Evolutionary conservation across 2,113 vertebrate species (phyloP), one percentile per base, ranked within the genome.

Genomic region (Orientallactaga bullata): DNA sequence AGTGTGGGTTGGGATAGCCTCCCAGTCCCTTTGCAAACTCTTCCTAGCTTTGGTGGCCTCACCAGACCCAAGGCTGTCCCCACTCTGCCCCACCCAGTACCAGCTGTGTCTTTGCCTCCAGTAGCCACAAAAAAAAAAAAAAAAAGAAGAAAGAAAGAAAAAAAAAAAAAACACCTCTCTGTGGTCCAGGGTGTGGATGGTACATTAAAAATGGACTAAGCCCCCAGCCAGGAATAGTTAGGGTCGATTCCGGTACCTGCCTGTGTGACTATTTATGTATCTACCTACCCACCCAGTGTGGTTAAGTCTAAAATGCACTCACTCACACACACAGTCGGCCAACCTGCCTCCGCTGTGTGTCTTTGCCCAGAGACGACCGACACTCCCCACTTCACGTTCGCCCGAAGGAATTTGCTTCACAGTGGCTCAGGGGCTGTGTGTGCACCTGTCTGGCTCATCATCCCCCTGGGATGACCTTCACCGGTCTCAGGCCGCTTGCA

Each of bases 151-250:
- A n/a, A n/a, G n/a, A n/a, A n/a, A n/a, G n/a, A n/a, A n/a, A 47
- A 47, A 47, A 47, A 47, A 47, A 47, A 47, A 47, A 47, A 47
- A 47, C 5, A 76, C 65, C 69, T 73, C 74, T 93, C 93, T 94
- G 93, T 95, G 88, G 85, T 79, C 42, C 93, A 88, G 97, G 94
- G 96, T 42, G 91, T 94, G 90, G 94, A 86, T 23, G 21, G 71
- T 60, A 58, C 32, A 16, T 84, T 95, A 87, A 91, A 97, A 94
- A 89, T 39, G 91, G 89, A 91, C 95, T 79, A 60, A 92, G 88
- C 28, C 78, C 88, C 96, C 78, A 16, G 88, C 88, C 85, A 82
- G 78, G 85, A 96, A 96, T 88, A 94, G 96, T 85, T 37, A 63
- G 80, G 84, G 85, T 93, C 76, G 28, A 39, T 94, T 95, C 85